phyloP scores from a whole-genome alignment of 53 echinoderm and acorn worm genomes.

The Mesocentrotus franciscanus region DNA sequence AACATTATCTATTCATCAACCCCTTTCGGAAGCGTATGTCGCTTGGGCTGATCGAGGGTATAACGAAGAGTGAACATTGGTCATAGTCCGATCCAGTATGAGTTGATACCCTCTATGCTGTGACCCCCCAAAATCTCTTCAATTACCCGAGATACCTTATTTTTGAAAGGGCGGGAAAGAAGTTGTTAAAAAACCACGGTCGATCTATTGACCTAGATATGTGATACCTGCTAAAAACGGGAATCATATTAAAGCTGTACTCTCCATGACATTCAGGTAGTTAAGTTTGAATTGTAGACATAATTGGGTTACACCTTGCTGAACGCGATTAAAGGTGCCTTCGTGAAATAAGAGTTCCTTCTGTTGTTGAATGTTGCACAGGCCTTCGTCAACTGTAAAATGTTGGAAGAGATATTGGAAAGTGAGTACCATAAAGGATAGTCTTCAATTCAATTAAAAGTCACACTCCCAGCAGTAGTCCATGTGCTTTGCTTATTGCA shows the following conservation, averaged over 20 bases:
- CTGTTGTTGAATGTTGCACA: neutral
- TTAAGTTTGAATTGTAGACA: neutral
- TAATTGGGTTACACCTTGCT: neutral
- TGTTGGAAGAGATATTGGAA: no score
- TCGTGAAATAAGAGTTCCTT: neutral
- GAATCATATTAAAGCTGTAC: neutral
- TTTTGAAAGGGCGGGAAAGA: neutral
- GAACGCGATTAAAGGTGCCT: neutral
- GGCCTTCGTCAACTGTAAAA: neutral
- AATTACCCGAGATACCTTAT: neutral
- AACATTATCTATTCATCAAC: neutral
- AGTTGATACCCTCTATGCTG: neutral
- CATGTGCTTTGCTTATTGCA: no score
- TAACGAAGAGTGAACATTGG: neutral
- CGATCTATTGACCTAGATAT: neutral
- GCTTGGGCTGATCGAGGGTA: neutral
- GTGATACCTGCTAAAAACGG: neutral
- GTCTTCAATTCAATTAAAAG: no score
- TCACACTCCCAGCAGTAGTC: no score
- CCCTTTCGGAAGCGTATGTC: neutral
- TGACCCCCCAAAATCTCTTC: neutral
- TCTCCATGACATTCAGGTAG: neutral
- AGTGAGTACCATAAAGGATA: no score
- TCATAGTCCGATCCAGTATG: neutral
- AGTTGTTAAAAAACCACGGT: neutral